Evolutionary conservation across 2,888 invertebrate genomes (phyloP).

Genomic region (Polydesmus complanatus): DNA sequence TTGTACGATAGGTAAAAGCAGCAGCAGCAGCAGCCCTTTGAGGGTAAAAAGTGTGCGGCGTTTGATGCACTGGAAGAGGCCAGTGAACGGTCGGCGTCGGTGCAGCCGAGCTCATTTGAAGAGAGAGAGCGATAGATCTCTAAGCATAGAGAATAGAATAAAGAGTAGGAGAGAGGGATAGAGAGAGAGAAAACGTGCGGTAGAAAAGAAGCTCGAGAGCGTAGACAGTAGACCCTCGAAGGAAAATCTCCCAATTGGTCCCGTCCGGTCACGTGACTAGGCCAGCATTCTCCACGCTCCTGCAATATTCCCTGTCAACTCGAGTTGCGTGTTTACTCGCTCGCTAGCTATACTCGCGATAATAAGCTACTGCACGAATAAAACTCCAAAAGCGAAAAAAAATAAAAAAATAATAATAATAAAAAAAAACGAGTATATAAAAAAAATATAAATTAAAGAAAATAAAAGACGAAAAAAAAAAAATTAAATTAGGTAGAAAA

Average conservation of each 20-base stretch:
- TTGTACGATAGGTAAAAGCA: too few species aligned
- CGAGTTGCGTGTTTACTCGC: slow-evolving; percentile 7
- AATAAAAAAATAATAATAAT: slow-evolving; percentile 1
- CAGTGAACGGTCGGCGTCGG: too few species aligned
- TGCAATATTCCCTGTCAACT: slow-evolving; percentile 15
- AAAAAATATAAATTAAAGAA: neutral
- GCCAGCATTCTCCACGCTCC: neutral
- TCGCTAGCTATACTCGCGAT: slow-evolving; percentile 1
- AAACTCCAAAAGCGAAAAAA: neutral
- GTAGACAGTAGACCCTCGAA: neutral
- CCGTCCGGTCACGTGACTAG: slow-evolving; percentile 13
- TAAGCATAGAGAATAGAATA: too few species aligned
- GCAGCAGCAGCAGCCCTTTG: too few species aligned
- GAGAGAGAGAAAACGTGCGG: too few species aligned
- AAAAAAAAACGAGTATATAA: neutral
- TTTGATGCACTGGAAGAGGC: too few species aligned
- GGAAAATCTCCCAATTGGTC: slow-evolving; percentile 6
- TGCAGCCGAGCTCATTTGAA: too few species aligned
- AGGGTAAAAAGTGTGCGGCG: too few species aligned
- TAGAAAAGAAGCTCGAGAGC: neutral
- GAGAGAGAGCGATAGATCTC: too few species aligned
- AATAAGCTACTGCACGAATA: neutral
- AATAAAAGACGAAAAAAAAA: neutral
- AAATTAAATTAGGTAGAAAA: neutral
- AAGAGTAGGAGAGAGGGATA: too few species aligned